Base-by-base conservation (phyloP, 2,888 invertebrate species). In the Scrobipalpa costella region DNA sequence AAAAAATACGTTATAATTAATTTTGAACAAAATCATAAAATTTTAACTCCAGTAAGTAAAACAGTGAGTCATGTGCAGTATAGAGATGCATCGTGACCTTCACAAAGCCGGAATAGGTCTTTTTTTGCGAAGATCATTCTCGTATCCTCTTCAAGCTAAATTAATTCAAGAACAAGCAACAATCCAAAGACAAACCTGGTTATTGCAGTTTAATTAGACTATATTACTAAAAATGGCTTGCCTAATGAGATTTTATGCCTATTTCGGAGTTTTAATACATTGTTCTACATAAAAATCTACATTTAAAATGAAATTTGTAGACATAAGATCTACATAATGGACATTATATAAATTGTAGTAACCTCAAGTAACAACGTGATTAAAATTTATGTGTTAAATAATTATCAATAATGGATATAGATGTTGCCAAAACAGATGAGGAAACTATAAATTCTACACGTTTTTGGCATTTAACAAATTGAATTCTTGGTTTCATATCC, bases 51-150 rank as follows among this genome's bases (percentile, higher is more conserved):
- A 15, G n/a, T 44, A 44, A 44, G 0, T 0, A 5, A 44, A n/a
- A 15, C n/a, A n/a, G 7, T 44, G 44, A 38, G 21, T 61, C 36
- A 52, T 17, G 8, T n/a, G 6, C 15, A 50, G 17, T 17, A 36
- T 61, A 62, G 50, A 61, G 66, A 69, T 68, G 69, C 65, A 61
- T 66, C 57, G 21, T 55, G 64, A 68, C 68, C 68, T 68, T 65
- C 63, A 17, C 49, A 34, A 34, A 60, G 7, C n/a, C 60, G 60
- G 60, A 60, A 60, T 49, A 19, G 7, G 57, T 38, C 9, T 34
- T 34, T 38, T 57, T 34, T 57, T 17, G n/a, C 13, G 13, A 21
- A 52, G 55, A 15, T 34, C 15, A 34, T 55, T 15, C 55, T 55
- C 55, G 34, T 57, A 19, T 38, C 17, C 15, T 57, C 57, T 38